phyloP scores from a whole-genome alignment of 2,797 vertebrate species.

The Ctenochaetus hawaiiensis region DNA sequence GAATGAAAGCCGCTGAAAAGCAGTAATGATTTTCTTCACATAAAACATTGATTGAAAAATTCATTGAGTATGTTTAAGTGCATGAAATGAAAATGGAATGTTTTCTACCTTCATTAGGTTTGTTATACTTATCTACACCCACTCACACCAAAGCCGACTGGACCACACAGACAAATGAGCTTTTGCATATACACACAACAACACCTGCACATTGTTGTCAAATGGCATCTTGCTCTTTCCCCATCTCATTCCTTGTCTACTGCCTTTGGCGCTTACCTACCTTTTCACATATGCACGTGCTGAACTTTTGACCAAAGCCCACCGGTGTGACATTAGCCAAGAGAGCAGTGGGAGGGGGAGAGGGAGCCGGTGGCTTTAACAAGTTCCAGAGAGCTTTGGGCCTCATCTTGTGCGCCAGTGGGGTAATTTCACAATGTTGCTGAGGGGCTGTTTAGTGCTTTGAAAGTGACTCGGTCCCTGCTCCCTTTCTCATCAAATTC shows the following conservation, averaged over 20 bases:
- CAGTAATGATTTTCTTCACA: not conserved
- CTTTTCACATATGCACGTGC: slow-evolving; percentile 94
- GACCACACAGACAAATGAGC: not conserved
- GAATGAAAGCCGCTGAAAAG: not conserved
- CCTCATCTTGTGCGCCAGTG: slow-evolving; percentile 86
- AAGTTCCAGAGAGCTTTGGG: slow-evolving; percentile 97
- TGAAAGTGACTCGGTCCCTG: slow-evolving; percentile 85
- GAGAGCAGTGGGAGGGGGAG: slow-evolving; percentile 73
- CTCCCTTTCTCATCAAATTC: slow-evolving; percentile 70
- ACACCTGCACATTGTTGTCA: slow-evolving; percentile 14
- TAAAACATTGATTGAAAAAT: not conserved
- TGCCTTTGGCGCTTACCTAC: slow-evolving; percentile 90
- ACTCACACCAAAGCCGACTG: not conserved
- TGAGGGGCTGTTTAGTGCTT: slow-evolving; percentile 91
- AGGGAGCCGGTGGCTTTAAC: slow-evolving; percentile 89
- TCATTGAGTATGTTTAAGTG: not conserved
- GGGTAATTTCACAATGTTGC: slow-evolving; percentile 92
- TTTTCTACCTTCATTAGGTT: slow-evolving; percentile 9
- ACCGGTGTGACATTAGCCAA: slow-evolving; percentile 91
- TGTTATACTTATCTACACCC: not conserved
- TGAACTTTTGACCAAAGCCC: slow-evolving; percentile 96
- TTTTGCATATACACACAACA: slow-evolving; percentile 13
- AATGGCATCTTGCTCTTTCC: slow-evolving; percentile 6
- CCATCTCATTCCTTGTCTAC: slow-evolving; percentile 86
- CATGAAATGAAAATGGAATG: not conserved